Evolutionary conservation across 2,888 invertebrate genomes (phyloP).

Genomic region (Pseudoips prasinana): DNA sequence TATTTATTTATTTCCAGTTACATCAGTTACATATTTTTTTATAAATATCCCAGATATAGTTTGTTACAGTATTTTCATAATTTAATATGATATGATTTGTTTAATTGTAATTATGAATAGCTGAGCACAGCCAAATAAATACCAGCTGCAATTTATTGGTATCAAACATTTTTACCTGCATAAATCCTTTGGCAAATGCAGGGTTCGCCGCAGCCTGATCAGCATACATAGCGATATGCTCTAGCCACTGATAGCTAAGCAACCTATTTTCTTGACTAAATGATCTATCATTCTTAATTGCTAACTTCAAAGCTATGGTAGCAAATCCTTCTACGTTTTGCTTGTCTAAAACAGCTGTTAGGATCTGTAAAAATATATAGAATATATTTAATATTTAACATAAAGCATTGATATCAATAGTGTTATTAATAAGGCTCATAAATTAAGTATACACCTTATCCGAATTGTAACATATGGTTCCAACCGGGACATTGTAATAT

Average conservation of each 20-base stretch:
- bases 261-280: constrained; percentile 65
- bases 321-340: constrained; percentile 75
- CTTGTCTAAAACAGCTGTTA: constrained; percentile 67
- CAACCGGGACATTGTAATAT: constrained; percentile 75
- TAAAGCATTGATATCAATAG: no score
- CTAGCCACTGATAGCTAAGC: constrained; percentile 85
- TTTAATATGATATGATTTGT: no score
- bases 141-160: no score
- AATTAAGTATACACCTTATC: constrained; percentile 61
- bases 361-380: constrained; percentile 55
- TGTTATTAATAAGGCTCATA: no score
- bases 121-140: no score
- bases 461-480: constrained; percentile 76
- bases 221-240: constrained; percentile 82
- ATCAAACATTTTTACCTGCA: constrained; percentile 70
- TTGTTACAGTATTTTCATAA: no score
- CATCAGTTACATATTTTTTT: no score
- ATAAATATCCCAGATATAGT: no score
- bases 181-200: constrained; percentile 66
- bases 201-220: constrained; percentile 71
- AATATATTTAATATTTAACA: background rate
- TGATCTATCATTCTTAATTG: constrained; percentile 58
- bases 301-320: constrained; percentile 74
- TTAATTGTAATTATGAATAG: no score
- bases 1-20: no score